Evolutionary conservation across 2,888 invertebrate genomes (phyloP).

Genomic region (Apodemia hepburni): DNA sequence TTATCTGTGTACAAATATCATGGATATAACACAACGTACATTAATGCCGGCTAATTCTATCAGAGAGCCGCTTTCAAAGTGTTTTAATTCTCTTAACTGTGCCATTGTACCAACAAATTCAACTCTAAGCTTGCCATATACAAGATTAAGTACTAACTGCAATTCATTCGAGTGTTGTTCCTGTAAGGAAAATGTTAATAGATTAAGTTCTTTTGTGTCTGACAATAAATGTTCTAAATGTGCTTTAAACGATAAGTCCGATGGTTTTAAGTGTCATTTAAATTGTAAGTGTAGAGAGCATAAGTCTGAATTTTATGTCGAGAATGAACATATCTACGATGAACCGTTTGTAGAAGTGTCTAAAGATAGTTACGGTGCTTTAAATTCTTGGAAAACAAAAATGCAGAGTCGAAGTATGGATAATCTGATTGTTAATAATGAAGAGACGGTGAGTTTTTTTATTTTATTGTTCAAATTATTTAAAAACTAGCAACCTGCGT

Average conservation of each 20-base stretch:
- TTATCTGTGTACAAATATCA: conserved; percentile 71
- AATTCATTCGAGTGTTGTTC: conserved; percentile 42
- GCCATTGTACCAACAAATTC: conserved; percentile 52
- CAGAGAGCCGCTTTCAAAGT: conserved; percentile 51
- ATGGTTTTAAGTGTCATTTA: conserved; percentile 63
- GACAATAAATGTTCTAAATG: conserved; percentile 48
- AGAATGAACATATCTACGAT: conserved; percentile 82
- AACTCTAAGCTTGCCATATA: conserved; percentile 62
- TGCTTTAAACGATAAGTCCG: conserved; percentile 43
- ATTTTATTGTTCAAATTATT: too few species aligned
- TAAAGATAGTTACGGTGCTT: conserved; percentile 44
- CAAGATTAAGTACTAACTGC: conserved; percentile 45
- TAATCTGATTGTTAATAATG: conserved; percentile 37
- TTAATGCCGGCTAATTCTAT: conserved; percentile 44
- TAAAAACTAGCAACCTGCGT: too few species aligned
- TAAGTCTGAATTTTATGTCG: conserved; percentile 55
- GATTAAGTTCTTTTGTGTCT: conserved; percentile 37
- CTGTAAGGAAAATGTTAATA: conserved; percentile 38
- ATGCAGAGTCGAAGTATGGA: conserved; percentile 54
- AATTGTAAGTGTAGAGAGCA: conserved; percentile 51
- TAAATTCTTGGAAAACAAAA: conserved; percentile 45
- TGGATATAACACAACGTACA: conserved; percentile 60
- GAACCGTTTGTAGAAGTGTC: conserved; percentile 66
- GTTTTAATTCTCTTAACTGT: conserved; percentile 69
- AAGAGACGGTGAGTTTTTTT: conserved; percentile 42